Evolutionary conservation across 2,888 invertebrate species (phyloP).

Genomic region (Eudemis profundana): DNA sequence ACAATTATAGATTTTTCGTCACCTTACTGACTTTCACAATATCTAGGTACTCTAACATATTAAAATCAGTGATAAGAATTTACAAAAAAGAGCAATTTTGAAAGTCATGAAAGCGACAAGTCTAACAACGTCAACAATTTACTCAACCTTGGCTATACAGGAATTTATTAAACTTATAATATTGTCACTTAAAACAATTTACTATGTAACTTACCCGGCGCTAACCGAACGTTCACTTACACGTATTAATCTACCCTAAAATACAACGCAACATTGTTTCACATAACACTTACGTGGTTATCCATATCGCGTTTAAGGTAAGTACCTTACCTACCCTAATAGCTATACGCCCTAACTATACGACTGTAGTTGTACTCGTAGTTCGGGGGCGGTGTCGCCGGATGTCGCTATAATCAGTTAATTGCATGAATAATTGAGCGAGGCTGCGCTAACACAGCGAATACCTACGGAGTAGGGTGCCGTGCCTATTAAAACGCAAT

Average conservation of each 20-base stretch:
- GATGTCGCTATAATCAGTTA: conserved; percentile 82
- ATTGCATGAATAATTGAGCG: conserved; percentile 83
- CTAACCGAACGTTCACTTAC: conserved; percentile 15
- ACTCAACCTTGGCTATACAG: no score
- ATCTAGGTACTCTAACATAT: no score
- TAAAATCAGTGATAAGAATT: no score
- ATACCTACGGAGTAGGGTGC: conserved; percentile 28
- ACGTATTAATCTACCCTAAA: conserved; percentile 18
- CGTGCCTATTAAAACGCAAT: conserved; percentile 14
- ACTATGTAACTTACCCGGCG: background rate
- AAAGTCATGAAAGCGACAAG: no score
- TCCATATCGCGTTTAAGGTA: background rate
- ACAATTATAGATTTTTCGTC: no score
- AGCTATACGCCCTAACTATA: background rate
- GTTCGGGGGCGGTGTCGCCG: conserved; percentile 43
- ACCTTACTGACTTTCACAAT: no score
- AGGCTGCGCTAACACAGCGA: conserved; percentile 51
- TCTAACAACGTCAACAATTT: no score
- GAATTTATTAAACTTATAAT: no score
- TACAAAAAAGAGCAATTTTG: no score
- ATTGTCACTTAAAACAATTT: conserved; percentile 17
- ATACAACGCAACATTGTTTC: conserved; percentile 9
- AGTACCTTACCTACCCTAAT: background rate
- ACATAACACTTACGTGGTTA: conserved; percentile 20
- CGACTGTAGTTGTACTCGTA: conserved; percentile 18